Percentiles rank a stretch among this genome's conserved stretches.
Evolutionary conservation across 2,113 vertebrate genomes (phyloP).

Genomic region (Rhineura floridana): DNA sequence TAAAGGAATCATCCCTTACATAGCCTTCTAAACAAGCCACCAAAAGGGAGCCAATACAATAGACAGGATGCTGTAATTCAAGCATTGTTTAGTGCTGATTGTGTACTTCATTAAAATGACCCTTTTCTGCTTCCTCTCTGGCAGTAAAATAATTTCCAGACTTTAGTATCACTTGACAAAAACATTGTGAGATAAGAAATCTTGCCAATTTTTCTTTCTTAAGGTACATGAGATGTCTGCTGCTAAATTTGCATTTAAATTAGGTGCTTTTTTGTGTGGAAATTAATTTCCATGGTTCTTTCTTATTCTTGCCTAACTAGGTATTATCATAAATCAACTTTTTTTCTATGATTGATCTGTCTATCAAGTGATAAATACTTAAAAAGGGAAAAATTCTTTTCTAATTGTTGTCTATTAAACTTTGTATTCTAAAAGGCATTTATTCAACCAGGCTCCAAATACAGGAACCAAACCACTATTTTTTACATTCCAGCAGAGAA

Average conservation of each 20-base stretch:
- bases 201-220: neutral
- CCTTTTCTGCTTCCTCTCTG: neutral
- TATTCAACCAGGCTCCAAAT: slow-evolving; percentile 24
- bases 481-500: slow-evolving; percentile 56
- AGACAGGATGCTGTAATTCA: neutral
- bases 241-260: slow-evolving; percentile 45
- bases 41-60: neutral
- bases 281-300: slow-evolving; percentile 34
- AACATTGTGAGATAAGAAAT: neutral
- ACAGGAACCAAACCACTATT: slow-evolving; percentile 44
- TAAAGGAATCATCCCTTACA: neutral
- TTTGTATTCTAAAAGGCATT: slow-evolving; percentile 14
- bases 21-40: neutral
- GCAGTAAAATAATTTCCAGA: neutral
- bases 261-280: slow-evolving; percentile 25
- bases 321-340: slow-evolving; percentile 18
- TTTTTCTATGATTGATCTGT: slow-evolving; percentile 29
- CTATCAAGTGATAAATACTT: slow-evolving; percentile 40
- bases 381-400: slow-evolving; percentile 23
- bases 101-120: neutral
- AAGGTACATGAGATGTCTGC: neutral
- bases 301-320: slow-evolving; percentile 36
- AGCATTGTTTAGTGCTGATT: neutral
- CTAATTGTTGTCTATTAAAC: slow-evolving; percentile 7
- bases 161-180: neutral